Evolutionary conservation across 23 tunicate species (phyloP), one percentile per base, ranked within the genome.

Genomic region (Ascidia mentula): DNA sequence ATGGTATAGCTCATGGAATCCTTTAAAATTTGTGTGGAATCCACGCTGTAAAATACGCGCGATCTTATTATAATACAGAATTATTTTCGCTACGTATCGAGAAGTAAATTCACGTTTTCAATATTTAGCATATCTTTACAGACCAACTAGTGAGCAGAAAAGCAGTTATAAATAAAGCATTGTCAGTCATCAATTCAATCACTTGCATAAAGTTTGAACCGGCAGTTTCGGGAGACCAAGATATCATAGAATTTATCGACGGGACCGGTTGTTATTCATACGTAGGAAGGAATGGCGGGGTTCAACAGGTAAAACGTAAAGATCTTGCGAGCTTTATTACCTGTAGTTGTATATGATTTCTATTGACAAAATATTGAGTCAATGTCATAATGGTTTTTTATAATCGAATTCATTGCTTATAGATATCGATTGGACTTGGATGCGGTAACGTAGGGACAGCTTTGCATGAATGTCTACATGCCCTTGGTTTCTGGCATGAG

Each of bases 181-280:
- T 80, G 65, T 80, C 84, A 30, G 65, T 80, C 6, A 30, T 80
- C 22, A 70, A 80, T 32, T 76, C 84, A 15, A 0, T 70, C 17
- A 80, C 77, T 40, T 80, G 84, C 32, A 69, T 80, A 33, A 40
- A 38, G 13, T 80, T 80, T 65, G 77, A 80, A 71, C 84, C 84
- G 32, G 84, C 84, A 1, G 38, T 32, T 0, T 31, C 71, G 28
- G 77, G 77, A 22, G 77, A 80, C 30, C 35, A 26, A 0, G 77
- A 80, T 24, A 80, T 38, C 17, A 80, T 80, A 24, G 69, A 69
- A 38, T 80, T 80, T 71, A 71, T 70, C 18, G 33, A 70, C 31
- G 84, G 84, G 34, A 38, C 7, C 15, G 84, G 69, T 70, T 80
- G 77, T 39, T 80, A 46, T 8, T 80, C 84, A 0, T 30, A 71